phyloP scores from a whole-genome alignment of 2,113 vertebrate genomes.

The Melanocharis versteri region DNA sequence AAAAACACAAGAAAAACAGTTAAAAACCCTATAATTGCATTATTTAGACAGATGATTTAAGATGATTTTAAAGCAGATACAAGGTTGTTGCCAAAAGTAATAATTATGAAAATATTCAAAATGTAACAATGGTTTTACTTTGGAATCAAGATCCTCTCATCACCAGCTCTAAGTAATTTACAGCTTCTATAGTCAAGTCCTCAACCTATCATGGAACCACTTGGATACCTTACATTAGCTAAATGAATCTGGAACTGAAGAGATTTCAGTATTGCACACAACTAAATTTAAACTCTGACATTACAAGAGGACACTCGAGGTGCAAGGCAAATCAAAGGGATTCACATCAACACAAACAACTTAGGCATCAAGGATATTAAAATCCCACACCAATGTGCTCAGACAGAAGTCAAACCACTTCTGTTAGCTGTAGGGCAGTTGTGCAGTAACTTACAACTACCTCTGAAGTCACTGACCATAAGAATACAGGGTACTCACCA shows the following conservation, averaged over 20 bases:
- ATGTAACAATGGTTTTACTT: background rate
- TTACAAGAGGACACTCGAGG: background rate
- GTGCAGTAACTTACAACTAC: background rate
- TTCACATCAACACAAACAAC: background rate
- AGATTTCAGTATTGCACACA: background rate
- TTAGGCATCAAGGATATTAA: background rate
- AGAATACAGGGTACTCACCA: constrained; percentile 76
- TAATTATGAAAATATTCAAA: background rate
- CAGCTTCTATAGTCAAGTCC: background rate
- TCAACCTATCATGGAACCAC: background rate
- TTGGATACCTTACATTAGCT: background rate
- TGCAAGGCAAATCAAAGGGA: background rate
- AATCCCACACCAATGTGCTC: background rate
- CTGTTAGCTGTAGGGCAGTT: background rate
- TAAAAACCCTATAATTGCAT: background rate
- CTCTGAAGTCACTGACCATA: accelerated
- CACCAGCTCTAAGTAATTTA: background rate
- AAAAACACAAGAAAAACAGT: background rate
- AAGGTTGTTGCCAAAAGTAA: background rate
- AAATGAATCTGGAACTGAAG: background rate
- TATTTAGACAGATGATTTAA: background rate
- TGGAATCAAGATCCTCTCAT: background rate
- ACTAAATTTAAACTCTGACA: background rate
- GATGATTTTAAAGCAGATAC: background rate
- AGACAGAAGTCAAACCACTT: background rate